phyloP scores from a whole-genome alignment of 2,113 vertebrate genomes.

The Callionymus lyra region DNA sequence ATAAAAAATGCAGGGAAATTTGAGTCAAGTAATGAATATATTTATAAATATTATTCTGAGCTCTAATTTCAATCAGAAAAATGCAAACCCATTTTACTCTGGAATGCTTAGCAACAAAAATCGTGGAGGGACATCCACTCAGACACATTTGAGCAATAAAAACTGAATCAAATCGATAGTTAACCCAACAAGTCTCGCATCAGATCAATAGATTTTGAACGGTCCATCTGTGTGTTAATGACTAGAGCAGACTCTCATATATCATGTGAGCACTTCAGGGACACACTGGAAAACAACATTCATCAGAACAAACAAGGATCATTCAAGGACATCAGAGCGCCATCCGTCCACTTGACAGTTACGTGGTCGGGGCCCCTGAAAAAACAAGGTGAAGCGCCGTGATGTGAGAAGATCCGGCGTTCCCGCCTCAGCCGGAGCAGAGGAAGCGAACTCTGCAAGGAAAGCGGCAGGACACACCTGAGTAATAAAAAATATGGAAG shows the following conservation, averaged over 20 bases:
- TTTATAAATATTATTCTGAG: no score
- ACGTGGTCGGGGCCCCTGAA: constrained; percentile 23
- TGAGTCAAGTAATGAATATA: no score
- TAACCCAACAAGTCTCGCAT: constrained; percentile 2
- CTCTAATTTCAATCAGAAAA: no score
- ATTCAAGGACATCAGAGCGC: constrained; percentile 12
- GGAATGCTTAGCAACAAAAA: no score
- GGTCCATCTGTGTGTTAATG: constrained; percentile 16
- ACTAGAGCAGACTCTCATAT: constrained; percentile 6
- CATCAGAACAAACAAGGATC: constrained; percentile 21
- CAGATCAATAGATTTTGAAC: constrained; percentile 3
- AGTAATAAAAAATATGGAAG: no score
- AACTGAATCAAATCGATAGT: no score
- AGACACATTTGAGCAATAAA: no score
- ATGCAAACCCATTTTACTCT: no score
- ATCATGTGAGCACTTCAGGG: constrained; percentile 4
- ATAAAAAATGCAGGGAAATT: no score
- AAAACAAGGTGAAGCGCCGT: constrained; percentile 35
- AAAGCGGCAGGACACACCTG: constrained; percentile 7
- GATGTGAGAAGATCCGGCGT: constrained; percentile 21
- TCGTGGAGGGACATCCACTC: no score
- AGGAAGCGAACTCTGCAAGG: constrained; percentile 29
- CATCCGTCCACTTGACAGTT: constrained; percentile 11
- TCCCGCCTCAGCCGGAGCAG: constrained; percentile 7
- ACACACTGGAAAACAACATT: constrained; percentile 24